Conservation (phyloP, 1,140 invertebrate species). For the Drosophila prosaltans region DNA sequence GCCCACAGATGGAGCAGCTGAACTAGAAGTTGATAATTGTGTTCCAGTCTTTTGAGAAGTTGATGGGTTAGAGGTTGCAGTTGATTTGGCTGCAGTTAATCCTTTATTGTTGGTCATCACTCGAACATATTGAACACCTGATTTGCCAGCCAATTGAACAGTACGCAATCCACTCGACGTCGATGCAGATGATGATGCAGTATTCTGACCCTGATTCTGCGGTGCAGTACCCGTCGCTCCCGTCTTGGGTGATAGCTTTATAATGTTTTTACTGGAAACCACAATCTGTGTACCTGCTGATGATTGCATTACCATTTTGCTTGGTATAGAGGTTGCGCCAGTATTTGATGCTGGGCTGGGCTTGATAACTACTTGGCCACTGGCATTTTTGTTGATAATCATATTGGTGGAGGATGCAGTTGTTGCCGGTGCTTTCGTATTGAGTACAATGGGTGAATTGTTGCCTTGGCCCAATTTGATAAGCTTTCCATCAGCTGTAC, state of each 20-base stretch:
- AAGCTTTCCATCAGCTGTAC: conserved; percentile 67
- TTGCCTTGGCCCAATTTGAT: conserved; percentile 56
- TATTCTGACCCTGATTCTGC: conserved; percentile 1
- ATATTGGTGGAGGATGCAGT: conserved; percentile 26
- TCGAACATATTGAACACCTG: conserved; percentile 76
- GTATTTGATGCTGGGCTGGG: conserved; percentile 27
- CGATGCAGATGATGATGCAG: neutral
- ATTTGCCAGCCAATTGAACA: conserved; percentile 68
- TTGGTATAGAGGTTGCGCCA: neutral
- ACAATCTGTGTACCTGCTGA: conserved; percentile 67
- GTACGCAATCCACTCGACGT: conserved; percentile 52
- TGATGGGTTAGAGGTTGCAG: conserved; percentile 11
- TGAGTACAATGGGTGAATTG: conserved; percentile 50
- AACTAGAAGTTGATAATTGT: neutral
- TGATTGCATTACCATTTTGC: conserved; percentile 67
- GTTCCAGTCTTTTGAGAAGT: neutral
- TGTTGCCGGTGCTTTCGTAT: conserved; percentile 34
- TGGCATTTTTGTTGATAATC: conserved; percentile 38
- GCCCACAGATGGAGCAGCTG: conserved; percentile 28
- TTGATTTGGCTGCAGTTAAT: neutral
- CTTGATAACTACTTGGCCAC: conserved; percentile 52
- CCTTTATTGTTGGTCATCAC: conserved; percentile 52
- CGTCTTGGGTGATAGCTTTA: conserved; percentile 72
- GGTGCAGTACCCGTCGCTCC: conserved; percentile 14
- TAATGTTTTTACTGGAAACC: conserved; percentile 67